These are phyloP conservation scores for Drosophila cognata DNA, from an alignment of 2,888 invertebrate species.

Conservation along the genomic window DNA sequence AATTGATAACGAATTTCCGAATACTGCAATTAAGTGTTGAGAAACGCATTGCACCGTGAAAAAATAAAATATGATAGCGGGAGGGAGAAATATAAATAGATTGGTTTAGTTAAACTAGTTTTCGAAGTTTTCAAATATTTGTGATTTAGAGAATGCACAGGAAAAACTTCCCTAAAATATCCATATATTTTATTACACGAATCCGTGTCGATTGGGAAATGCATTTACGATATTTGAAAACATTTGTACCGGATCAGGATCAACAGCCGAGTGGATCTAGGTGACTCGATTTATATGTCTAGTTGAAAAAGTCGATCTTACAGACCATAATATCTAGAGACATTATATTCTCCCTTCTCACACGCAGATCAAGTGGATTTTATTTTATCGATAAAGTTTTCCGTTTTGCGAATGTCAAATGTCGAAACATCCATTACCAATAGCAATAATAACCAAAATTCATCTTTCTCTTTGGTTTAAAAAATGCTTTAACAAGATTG, in stretches of 20 bases:
- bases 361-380: no score
- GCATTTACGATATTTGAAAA: neutral
- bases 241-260: neutral
- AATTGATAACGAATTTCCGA: conserved; percentile 82
- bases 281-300: neutral
- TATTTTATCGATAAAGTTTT: no score
- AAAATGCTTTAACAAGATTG: no score
- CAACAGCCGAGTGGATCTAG: neutral
- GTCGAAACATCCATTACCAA: neutral
- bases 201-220: neutral
- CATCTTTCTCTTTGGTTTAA: neutral
- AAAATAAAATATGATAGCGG: neutral
- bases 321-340: neutral
- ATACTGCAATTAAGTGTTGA: conserved; percentile 71
- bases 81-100: neutral
- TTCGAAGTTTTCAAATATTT: neutral
- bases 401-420: no score
- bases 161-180: neutral
- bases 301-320: neutral
- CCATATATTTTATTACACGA: neutral
- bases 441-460: neutral
- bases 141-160: neutral
- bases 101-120: neutral
- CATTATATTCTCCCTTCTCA: neutral
- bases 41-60: neutral